Base-by-base conservation (phyloP, 2,888 invertebrate genomes). In the Thymelicus lineola region DNA sequence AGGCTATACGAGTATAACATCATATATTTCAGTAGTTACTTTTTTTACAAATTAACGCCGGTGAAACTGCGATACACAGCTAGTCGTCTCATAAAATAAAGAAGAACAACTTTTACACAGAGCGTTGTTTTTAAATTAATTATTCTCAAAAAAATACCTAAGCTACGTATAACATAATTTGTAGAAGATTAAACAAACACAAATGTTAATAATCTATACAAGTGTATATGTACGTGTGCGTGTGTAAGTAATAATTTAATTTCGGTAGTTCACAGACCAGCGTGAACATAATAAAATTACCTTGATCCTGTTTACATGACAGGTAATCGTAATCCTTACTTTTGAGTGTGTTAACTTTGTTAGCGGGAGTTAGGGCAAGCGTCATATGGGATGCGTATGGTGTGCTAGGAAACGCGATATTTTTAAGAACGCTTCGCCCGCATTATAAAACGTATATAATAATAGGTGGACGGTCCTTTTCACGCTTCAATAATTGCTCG, bases 401-500 rank as follows among this genome's bases (percentile, higher is more conserved):
- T 74, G 80, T 82, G 82, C 79, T 87, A 84, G 85, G 93, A 89
- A 93, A 93, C 79, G 89, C 85, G 92, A 93, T 93, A 93, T 93
- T 91, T 91, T 89, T 83, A 76, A 84, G 87, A 91, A 89, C 86
- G 87, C 85, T 86, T 86, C 86, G 88, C 92, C 93, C 93, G 92
- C 93, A 92, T 91, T 85, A 91, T 92, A 91, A 91, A 91, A 89
- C 87, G 88, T 85, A 86, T 88, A 90, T 91, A 91, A 92, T 92
- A 93, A 93, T 93, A 92, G 88, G 89, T 91, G 89, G 92, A 93
- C 89, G 91, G 83, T 91, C 89, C 91, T 94, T 94, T 94, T 93
- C 93, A 93, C 94, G 94, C 94, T 93, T 93, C 94, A 93, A 92
- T 94, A 93, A 94, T 94, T 94, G 92, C 90, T 93, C 89, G 91